Evolutionary conservation across 2,797 vertebrate species (phyloP), one percentile per base, ranked within the genome.

Genomic region (Gila robusta): DNA sequence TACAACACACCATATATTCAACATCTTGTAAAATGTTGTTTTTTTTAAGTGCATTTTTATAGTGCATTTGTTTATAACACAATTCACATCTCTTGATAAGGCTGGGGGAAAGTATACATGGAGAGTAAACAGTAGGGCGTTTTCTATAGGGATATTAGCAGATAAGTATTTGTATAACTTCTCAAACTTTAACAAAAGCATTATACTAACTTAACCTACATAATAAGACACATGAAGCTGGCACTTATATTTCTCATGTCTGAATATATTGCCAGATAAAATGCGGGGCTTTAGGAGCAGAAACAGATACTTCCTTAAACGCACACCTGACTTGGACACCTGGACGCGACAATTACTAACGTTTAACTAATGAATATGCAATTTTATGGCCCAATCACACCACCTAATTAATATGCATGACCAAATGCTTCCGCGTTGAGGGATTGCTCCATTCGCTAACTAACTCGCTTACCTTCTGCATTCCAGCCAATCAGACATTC

Each of bases 391-490:
- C 19, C 19, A 77, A 6, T 64, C 56, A 64, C 8, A 64, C 2
- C 14, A 5, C 14, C 64, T 41, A 28, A 26, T 71, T 82, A 37
- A 82, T 82, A 82, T 82, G 12, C 67, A 82, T 71, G 3, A 71
- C 4, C 66, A 0, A 71, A 37, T 1, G 47, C 9, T 14, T 23
- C 9, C 16, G 16, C 37, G 28, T 39, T 1, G 32, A 52, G 23
- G n/a, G 14, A 54, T 56, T 2, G 21, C 21, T 77, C 28, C 44
- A 81, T 71, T 82, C 47, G 9, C 17, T 2, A 2, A 72, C 10
- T 3, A 14, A 11, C 37, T 28, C 77, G 5, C 26, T 79, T 17
- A 12, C 8, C 4, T 10, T 32, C 64, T 2, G 1, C 26, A 2
- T 8, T 17, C 32, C 70, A 62, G 39, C 37, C 17, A 77, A 84